Base-by-base conservation (phyloP, 2,888 invertebrate genomes). In the Bombyx huttoni region DNA sequence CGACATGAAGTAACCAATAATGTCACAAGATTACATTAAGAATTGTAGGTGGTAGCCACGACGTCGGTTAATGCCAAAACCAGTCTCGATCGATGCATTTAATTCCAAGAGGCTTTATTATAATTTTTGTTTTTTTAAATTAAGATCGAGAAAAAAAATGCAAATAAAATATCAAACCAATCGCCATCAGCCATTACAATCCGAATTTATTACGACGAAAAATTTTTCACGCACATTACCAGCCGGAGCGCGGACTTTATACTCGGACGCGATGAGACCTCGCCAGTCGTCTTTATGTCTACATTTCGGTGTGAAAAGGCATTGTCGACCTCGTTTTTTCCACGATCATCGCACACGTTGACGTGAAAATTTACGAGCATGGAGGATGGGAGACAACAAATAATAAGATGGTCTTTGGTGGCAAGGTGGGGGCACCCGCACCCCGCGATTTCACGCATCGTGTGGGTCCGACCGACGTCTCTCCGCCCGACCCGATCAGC, bases 331-430 rank as follows among this genome's bases (percentile, higher is more conserved):
- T 77, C 71, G 66, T 82, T 85, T 84, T 84, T 85, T 82, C 75
- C 75, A 81, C 77, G 75, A 82, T 78, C 85, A 78, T 84, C 84
- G 83, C 84, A 85, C 85, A 87, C 87, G 84, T 86, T 84, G 87
- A 81, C 83, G 78, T 75, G 81, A 73, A 85, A 84, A 87, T 88
- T 88, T 88, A 88, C 85, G 87, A 87, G 84, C 87, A 80, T 82
- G 78, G 81, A 82, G 59, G 80, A 84, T 84, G 82, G 80, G 79
- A 83, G 83, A 86, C 85, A 85, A 87, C 85, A 87, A 87, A 87
- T 86, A 85, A 85, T 82, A 80, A 80, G 78, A 68, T 78, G 73
- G 40, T 67, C 65, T 67, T 69, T 68, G 72, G 71, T 67, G 75
- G 75, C 85, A 83, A 84, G 85, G 84, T 85, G 85, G 60, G n/a